A percentile compares a stretch with the other conserved stretches of the same genome.
Evolutionary conservation across 2,888 invertebrate genomes (phyloP).

Genomic region (Eristalis arbustorum): DNA sequence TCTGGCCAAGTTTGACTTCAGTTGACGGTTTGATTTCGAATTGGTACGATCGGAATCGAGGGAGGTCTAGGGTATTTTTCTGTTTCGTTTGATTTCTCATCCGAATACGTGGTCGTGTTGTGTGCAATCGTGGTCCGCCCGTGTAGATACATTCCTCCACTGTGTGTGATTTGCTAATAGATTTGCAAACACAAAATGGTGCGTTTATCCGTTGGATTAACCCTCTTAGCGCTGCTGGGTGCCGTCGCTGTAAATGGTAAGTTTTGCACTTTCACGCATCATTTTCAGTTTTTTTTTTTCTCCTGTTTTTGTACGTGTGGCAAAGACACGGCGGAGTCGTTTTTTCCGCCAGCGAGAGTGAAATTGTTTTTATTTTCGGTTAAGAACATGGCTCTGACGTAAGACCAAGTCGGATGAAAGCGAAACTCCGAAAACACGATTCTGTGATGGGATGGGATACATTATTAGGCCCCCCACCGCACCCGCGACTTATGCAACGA

Average conservation of each 20-base stretch:
- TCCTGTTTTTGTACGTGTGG: constrained; percentile 42
- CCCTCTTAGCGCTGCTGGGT: constrained; percentile 54
- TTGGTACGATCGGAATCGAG: constrained; percentile 67
- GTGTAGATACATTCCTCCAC: constrained; percentile 47
- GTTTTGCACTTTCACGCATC: constrained; percentile 48
- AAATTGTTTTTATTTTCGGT: constrained; percentile 8
- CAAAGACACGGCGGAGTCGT: neutral
- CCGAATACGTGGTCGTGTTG: constrained; percentile 45
- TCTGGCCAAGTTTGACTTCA: constrained; percentile 55
- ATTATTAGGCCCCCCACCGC: neutral
- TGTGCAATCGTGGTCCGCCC: constrained; percentile 35
- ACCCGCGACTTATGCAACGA: constrained; percentile 17
- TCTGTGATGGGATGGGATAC: neutral
- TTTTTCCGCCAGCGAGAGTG: constrained; percentile 21
- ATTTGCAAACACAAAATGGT: constrained; percentile 50
- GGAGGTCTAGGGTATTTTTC: constrained; percentile 11
- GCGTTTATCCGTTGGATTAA: constrained; percentile 63
- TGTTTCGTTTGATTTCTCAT: neutral
- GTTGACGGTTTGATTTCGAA: constrained; percentile 69
- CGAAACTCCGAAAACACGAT: constrained; percentile 11
- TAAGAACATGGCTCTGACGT: constrained; percentile 30
- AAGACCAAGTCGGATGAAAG: neutral
- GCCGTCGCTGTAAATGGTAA: constrained; percentile 60
- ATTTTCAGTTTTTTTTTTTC: constrained; percentile 23
- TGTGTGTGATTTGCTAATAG: constrained; percentile 24